phyloP scores from a whole-genome alignment of 1,140 invertebrate genomes.

The Drosophila repletoides region DNA sequence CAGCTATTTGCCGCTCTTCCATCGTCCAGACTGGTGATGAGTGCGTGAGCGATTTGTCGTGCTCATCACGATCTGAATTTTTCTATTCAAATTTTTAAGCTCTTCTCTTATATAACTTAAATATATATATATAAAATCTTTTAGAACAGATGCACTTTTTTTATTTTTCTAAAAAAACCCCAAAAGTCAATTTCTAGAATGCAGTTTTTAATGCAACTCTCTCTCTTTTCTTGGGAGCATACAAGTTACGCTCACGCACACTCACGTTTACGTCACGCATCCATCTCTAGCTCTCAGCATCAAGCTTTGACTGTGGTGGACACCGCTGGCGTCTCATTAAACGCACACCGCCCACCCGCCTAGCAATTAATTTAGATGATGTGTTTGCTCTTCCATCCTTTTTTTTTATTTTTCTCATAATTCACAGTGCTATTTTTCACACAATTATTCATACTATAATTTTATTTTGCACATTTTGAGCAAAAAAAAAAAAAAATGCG shows the following conservation, averaged over 20 bases:
- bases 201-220: too few relatives aligned
- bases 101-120: too few relatives aligned
- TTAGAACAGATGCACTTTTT: too few relatives aligned
- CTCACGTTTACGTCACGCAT: too few relatives aligned
- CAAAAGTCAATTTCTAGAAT: too few relatives aligned
- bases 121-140: too few relatives aligned
- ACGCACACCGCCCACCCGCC: constrained; percentile 25
- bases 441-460: constrained; percentile 64
- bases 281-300: too few relatives aligned
- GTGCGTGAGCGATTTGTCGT: constrained; percentile 14
- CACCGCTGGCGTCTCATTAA: constrained; percentile 41
- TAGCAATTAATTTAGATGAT: constrained; percentile 32
- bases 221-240: too few relatives aligned
- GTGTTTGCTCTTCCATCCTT: constrained; percentile 15
- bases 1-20: neutral
- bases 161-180: too few relatives aligned
- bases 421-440: constrained; percentile 52
- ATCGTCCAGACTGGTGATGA: neutral
- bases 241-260: too few relatives aligned
- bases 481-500: neutral
- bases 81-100: too few relatives aligned
- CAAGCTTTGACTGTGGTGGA: constrained; percentile 26
- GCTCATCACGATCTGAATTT: too few relatives aligned
- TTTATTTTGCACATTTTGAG: neutral
- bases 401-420: constrained; percentile 21